A percentile compares a stretch with the other conserved stretches of the same genome.
Evolutionary conservation across 2,113 vertebrate species (phyloP).

Genomic region (Apeltes quadracus): DNA sequence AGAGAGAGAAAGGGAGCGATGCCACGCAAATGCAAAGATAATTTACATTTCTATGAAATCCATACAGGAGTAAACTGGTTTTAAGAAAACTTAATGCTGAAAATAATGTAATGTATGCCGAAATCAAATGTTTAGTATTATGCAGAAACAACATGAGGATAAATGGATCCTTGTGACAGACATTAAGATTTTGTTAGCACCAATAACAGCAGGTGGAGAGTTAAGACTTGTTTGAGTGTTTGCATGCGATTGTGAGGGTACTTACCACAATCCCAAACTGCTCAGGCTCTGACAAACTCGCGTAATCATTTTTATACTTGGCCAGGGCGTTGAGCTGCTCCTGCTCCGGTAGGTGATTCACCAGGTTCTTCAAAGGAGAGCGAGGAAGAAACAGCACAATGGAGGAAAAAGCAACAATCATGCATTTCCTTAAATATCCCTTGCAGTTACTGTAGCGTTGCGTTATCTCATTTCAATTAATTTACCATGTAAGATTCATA

Average conservation of each 20-base stretch:
- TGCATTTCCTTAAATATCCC: neutral
- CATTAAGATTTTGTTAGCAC: neutral
- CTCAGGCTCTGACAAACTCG: slow-evolving; percentile 91
- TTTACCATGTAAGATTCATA: neutral
- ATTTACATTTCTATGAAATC: slow-evolving; percentile 23
- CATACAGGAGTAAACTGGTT: neutral
- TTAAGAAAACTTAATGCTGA: neutral
- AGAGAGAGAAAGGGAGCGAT: slow-evolving; percentile 8
- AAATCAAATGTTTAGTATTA: no score
- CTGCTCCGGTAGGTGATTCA: slow-evolving; percentile 93
- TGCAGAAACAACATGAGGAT: neutral
- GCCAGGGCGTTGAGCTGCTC: slow-evolving; percentile 88
- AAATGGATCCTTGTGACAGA: neutral
- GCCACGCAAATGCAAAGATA: slow-evolving; percentile 20
- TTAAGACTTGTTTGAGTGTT: neutral
- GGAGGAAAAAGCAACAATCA: neutral
- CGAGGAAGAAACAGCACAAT: neutral
- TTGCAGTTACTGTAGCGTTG: neutral
- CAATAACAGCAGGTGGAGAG: neutral
- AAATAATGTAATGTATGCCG: no score
- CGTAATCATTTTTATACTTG: slow-evolving; percentile 87
- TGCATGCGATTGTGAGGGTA: slow-evolving; percentile 32
- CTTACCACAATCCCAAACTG: slow-evolving; percentile 97
- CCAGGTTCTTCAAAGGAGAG: slow-evolving; percentile 76
- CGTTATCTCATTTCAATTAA: neutral